phyloP scores from a whole-genome alignment of 2,888 invertebrate genomes.

The Mythimna ferrago region DNA sequence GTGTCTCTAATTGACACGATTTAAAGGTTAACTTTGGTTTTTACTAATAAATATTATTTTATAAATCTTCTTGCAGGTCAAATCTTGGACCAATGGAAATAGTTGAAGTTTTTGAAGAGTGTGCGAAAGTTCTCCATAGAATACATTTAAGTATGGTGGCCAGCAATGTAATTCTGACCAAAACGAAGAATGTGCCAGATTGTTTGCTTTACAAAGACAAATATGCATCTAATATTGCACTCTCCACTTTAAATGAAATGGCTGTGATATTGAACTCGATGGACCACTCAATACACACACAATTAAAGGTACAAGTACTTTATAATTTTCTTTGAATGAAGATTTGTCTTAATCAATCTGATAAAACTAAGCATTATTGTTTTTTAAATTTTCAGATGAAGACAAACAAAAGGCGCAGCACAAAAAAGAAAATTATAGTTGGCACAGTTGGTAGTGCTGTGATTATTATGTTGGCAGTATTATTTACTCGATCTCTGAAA shows the following conservation, averaged over 20 bases:
- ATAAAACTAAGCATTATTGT: background rate
- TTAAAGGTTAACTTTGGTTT: background rate
- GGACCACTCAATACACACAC: conserved; percentile 80
- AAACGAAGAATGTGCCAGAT: conserved; percentile 78
- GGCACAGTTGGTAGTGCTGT: conserved; percentile 81
- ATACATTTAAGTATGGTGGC: conserved; percentile 84
- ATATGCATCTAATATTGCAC: conserved; percentile 84
- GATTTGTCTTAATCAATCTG: background rate
- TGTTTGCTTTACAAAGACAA: conserved; percentile 82
- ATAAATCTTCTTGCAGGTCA: conserved; percentile 60
- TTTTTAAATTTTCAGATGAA: conserved; percentile 69
- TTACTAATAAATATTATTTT: conserved; percentile 6
- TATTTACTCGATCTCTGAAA: conserved; percentile 82
- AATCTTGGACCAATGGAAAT: conserved; percentile 79
- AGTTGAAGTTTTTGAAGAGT: conserved; percentile 82
- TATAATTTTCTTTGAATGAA: conserved; percentile 15
- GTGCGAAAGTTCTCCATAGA: conserved; percentile 83
- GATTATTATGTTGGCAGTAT: conserved; percentile 76
- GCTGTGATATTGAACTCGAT: conserved; percentile 82
- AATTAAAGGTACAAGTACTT: conserved; percentile 78
- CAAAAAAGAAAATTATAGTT: conserved; percentile 81
- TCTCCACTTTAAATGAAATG: conserved; percentile 81
- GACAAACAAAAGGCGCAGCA: conserved; percentile 60
- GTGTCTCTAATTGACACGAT: no score
- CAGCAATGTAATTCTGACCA: conserved; percentile 81